A percentile compares a stretch with the other conserved stretches of the same genome.
Evolutionary conservation across 2,113 vertebrate species (phyloP).

Genomic region (Odontesthes bonariensis): DNA sequence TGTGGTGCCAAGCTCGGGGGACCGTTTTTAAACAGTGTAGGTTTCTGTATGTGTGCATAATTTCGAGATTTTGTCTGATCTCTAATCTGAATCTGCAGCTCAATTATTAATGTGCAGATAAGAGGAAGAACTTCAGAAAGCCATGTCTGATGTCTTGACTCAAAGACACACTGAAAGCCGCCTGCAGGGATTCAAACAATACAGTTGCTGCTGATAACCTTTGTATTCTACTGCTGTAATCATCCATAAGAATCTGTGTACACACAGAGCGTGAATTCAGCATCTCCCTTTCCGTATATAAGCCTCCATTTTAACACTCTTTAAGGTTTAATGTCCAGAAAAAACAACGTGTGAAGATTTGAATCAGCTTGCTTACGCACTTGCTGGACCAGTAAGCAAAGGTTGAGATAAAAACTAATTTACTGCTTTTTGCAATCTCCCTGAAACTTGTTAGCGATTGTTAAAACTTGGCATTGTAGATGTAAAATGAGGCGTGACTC

Average conservation of each 20-base stretch:
- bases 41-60: slow-evolving; percentile 32
- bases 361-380: slow-evolving; percentile 19
- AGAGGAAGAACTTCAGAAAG: slow-evolving; percentile 23
- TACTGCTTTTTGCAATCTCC: slow-evolving; percentile 11
- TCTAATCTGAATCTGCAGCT: slow-evolving; percentile 15
- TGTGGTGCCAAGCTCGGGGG: not conserved
- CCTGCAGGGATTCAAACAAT: slow-evolving; percentile 22
- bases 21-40: not conserved
- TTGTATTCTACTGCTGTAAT: slow-evolving; percentile 7
- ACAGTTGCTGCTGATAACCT: not conserved
- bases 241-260: not conserved
- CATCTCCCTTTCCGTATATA: not conserved
- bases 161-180: slow-evolving; percentile 7
- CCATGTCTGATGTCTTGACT: slow-evolving; percentile 18
- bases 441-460: slow-evolving; percentile 21
- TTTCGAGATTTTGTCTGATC: slow-evolving; percentile 30
- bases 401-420: slow-evolving; percentile 6
- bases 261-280: not conserved
- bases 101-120: slow-evolving; percentile 27
- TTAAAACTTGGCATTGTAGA: slow-evolving; percentile 17
- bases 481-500: slow-evolving; percentile 58
- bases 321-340: not conserved
- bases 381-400: slow-evolving; percentile 14
- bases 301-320: not conserved
- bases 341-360: slow-evolving; percentile 12